Evolutionary conservation across 2,797 vertebrate genomes (phyloP), one percentile per base, ranked within the genome.

Genomic region (Podargus strigoides): DNA sequence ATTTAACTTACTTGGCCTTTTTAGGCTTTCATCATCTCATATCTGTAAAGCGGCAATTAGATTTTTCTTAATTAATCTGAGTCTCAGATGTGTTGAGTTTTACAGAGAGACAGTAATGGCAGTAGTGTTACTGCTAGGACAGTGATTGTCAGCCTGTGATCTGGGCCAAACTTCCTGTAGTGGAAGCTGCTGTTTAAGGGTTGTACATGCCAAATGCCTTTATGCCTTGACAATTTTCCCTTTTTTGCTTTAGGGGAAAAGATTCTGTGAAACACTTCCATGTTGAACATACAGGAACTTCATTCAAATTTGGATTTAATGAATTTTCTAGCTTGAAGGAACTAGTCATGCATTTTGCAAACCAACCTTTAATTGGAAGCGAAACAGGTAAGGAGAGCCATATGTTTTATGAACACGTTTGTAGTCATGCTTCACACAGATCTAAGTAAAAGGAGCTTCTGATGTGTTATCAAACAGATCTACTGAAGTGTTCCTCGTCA

Each of bases 211-310:
- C 80, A 88, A 55, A 56, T 10, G 8, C 16, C 34, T 85, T 77
- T 79, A 23, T 7, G 3, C 41, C 55, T 59, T 93, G n/a, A 95
- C 70, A 85, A 39, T 17, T 69, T 56, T 74, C 69, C 30, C n/a
- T 72, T 81, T 80, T 83, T 69, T 49, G 15, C 95, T 97, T 88
- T 92, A 99, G 99, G 97, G 99, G 99, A 34, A 99, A 98, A 97
- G 98, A 99, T 84, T 99, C 99, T 5, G 99, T 99, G 77, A 99
- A 99, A 93, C 99, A 99, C 93, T 99, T 99, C 79, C 99, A 99
- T 2, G 97, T 99, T 73, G 98, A 97, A 34, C 95, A 98, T 18
- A 98, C 95, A 64, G 98, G 98, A 88, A 96, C 94, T 36, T 96
- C 96, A 18, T 98, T 99, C 87, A 97, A 97, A 63, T 99, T 99